Conservation (phyloP, 2,888 invertebrate species). For the Euphydryas editha region DNA sequence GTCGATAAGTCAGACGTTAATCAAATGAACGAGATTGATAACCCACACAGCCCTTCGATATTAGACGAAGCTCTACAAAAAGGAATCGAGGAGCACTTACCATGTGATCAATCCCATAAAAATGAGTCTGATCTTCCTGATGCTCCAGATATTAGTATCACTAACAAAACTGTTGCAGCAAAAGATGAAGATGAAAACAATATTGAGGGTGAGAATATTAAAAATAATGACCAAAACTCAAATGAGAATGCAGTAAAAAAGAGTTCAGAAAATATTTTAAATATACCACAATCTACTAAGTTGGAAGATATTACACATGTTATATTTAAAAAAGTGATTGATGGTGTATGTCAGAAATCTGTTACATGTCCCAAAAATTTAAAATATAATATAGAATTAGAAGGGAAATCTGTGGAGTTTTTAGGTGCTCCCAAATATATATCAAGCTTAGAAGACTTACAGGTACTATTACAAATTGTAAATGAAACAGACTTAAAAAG, state of each 20-base stretch:
- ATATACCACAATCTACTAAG: conserved; percentile 40
- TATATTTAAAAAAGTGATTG: conserved; percentile 67
- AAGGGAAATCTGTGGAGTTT: conserved; percentile 72
- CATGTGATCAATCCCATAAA: conserved; percentile 35
- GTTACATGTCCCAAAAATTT: conserved; percentile 76
- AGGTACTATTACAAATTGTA: conserved; percentile 79
- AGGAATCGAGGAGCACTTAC: conserved; percentile 68
- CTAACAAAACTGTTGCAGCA: conserved; percentile 13
- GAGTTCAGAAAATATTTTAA: conserved; percentile 40
- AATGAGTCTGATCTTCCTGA: conserved; percentile 17
- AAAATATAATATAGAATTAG: conserved; percentile 71
- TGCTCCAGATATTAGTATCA: conserved; percentile 11
- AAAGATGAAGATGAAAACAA: conserved; percentile 29
- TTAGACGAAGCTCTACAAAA: conserved; percentile 69
- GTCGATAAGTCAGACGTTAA: conserved; percentile 42
- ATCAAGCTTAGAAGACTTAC: conserved; percentile 73
- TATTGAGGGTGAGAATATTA: conserved; percentile 18
- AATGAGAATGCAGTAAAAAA: conserved; percentile 24
- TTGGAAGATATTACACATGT: conserved; percentile 61
- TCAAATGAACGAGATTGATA: conserved; percentile 54
- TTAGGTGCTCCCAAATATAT: conserved; percentile 78
- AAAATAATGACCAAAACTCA: conserved; percentile 13
- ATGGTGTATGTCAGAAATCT: conserved; percentile 65
- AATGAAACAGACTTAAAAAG: conserved; percentile 73
- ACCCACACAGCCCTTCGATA: conserved; percentile 73